Percentiles rank a stretch among this genome's conserved stretches.
Conservation (phyloP, 53 echinoderm and acorn worm genomes). For the Pentamera pediparva region DNA sequence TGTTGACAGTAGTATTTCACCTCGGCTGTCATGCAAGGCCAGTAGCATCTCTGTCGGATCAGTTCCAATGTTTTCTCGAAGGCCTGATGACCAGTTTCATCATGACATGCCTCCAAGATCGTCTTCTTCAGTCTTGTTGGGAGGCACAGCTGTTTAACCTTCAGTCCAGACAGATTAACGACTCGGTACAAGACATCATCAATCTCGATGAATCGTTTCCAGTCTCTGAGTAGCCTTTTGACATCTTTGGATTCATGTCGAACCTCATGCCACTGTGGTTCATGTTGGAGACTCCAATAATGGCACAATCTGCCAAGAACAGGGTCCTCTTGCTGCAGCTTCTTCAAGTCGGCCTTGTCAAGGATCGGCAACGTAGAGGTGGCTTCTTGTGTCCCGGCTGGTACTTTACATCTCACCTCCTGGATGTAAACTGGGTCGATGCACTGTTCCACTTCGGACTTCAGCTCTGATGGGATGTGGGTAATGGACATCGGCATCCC, state of each 20-base stretch:
- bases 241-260: background rate
- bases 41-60: background rate
- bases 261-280: background rate
- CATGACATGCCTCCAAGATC: slow-evolving; percentile 40
- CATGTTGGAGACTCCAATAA: background rate
- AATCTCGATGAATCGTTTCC: background rate
- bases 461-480: background rate
- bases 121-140: slow-evolving; percentile 30
- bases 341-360: background rate
- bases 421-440: background rate
- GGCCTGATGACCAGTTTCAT: slow-evolving; percentile 15
- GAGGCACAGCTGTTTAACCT: slow-evolving; percentile 42
- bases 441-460: background rate
- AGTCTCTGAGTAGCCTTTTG: background rate
- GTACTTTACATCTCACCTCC: background rate
- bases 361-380: background rate
- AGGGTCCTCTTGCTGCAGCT: background rate
- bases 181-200: background rate
- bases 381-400: background rate
- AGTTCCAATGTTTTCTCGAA: slow-evolving; percentile 1
- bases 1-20: slow-evolving; percentile 13
- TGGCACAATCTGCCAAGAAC: background rate
- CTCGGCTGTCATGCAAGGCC: background rate
- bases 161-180: background rate
- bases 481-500: background rate